A percentile compares a stretch with the other conserved stretches of the same genome.
phyloP scores from a whole-genome alignment of 2,888 invertebrate species.

The Parochlus steinenii region DNA sequence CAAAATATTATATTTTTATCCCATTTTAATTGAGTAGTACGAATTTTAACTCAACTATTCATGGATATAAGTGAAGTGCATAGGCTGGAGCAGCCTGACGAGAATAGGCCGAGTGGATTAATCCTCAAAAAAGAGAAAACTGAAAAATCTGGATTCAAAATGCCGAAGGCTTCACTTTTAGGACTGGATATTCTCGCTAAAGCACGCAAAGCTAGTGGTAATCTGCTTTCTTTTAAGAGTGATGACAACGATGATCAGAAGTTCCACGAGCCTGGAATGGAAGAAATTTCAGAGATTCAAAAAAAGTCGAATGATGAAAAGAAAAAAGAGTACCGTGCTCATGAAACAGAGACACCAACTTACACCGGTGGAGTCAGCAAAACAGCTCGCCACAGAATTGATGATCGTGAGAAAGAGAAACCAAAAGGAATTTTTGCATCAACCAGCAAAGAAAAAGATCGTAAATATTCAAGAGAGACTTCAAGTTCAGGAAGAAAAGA shows the following conservation, averaged over 20 bases:
- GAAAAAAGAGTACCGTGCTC: constrained; percentile 55
- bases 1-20: too few species aligned
- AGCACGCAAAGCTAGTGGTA: constrained; percentile 46
- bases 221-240: constrained; percentile 48
- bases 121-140: constrained; percentile 48
- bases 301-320: constrained; percentile 15
- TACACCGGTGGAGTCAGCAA: constrained; percentile 84
- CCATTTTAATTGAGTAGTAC: too few species aligned
- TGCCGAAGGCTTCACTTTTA: constrained; percentile 57
- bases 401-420: constrained; percentile 29
- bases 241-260: constrained; percentile 29
- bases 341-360: constrained; percentile 80
- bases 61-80: constrained; percentile 41
- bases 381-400: constrained; percentile 49
- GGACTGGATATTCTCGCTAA: constrained; percentile 77
- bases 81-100: constrained; percentile 53
- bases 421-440: constrained; percentile 57
- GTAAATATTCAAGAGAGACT: constrained; percentile 28
- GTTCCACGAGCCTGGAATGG: constrained; percentile 25
- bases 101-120: constrained; percentile 47
- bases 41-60: too few species aligned
- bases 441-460: constrained; percentile 31
- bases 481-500: constrained; percentile 29
- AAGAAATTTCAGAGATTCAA: constrained; percentile 20
- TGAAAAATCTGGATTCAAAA: constrained; percentile 44